These are phyloP conservation scores for Oophaga sylvatica DNA, from an alignment of 2,797 vertebrate genomes.

Conservation along the genomic window DNA sequence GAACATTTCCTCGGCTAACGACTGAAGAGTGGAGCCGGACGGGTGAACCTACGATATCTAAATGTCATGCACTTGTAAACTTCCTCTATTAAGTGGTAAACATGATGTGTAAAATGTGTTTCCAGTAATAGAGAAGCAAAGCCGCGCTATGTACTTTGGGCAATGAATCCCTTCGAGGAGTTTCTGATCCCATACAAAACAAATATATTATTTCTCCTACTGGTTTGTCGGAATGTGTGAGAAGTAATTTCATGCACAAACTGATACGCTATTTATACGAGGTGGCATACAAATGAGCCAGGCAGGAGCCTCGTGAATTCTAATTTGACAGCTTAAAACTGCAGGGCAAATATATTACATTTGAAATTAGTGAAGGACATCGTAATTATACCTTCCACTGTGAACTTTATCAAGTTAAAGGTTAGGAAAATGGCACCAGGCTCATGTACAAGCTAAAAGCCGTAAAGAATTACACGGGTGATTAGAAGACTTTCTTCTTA, in stretches of 20 bases:
- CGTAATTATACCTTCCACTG: conserved; percentile 53
- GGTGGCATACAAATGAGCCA: conserved; percentile 46
- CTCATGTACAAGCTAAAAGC: conserved; percentile 57
- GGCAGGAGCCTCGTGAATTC: conserved; percentile 38
- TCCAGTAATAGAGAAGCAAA: conserved; percentile 32
- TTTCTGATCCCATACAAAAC: conserved; percentile 39
- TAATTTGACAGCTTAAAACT: conserved; percentile 51
- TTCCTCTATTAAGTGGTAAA: conserved; percentile 48
- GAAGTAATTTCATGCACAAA: conserved; percentile 58
- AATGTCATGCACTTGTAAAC: conserved; percentile 49
- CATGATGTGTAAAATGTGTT: conserved; percentile 41
- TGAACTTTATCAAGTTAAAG: conserved; percentile 62
- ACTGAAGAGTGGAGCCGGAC: background rate
- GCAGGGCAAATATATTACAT: conserved; percentile 58
- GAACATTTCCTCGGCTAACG: conserved; percentile 12
- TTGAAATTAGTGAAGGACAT: conserved; percentile 59
- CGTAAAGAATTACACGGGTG: conserved; percentile 53
- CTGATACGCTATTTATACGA: conserved; percentile 49
- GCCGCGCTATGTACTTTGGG: conserved; percentile 20
- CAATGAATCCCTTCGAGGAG: conserved; percentile 43
- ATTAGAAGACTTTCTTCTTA: conserved; percentile 48
- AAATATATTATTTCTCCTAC: conserved; percentile 48
- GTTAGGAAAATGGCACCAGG: conserved; percentile 59
- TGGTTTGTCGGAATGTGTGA: conserved; percentile 23
- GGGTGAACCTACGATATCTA: conserved; percentile 5